Conservation (phyloP, 2,797 vertebrate genomes). For the Atherinosoma microstoma region DNA sequence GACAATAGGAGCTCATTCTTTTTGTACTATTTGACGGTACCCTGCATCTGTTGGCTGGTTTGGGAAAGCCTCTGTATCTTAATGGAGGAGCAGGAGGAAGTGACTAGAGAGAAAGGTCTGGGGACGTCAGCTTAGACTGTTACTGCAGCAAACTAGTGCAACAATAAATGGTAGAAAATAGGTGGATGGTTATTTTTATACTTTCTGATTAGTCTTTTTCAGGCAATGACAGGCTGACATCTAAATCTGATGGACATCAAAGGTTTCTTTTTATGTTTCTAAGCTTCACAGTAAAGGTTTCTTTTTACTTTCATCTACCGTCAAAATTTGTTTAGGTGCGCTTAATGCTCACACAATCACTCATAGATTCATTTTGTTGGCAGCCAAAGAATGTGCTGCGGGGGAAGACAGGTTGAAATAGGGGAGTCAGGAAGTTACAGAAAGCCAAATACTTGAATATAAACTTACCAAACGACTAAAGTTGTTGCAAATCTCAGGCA, state of each 20-base stretch:
- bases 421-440: no score
- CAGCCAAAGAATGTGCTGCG: neutral
- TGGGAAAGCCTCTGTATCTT: neutral
- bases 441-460: no score
- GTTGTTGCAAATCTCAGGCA: no score
- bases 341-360: neutral
- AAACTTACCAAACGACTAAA: no score
- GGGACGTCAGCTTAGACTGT: neutral
- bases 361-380: neutral
- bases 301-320: neutral
- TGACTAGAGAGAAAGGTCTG: neutral
- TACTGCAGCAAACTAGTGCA: neutral
- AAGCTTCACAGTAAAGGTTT: neutral
- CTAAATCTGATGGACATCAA: neutral
- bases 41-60: neutral
- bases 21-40: no score
- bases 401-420: no score
- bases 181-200: no score
- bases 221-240: neutral
- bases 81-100: neutral
- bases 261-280: neutral
- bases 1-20: no score
- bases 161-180: neutral
- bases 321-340: neutral
- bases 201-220: neutral